Base-by-base conservation (phyloP, 2,888 invertebrate genomes). In the Amitus sp. region DNA sequence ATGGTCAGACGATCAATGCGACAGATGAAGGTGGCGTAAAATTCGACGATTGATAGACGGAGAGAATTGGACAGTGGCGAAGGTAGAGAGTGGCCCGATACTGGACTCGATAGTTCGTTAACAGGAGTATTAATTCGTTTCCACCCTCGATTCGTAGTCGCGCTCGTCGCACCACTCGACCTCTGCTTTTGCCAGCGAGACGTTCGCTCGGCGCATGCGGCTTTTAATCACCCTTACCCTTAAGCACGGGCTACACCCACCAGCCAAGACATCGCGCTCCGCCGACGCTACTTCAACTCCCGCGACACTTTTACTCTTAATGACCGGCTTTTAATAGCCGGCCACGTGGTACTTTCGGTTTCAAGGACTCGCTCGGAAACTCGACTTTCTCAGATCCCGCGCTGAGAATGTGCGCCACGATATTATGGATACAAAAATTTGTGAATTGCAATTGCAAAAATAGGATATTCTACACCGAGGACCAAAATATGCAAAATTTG, bases 111-210 rank as follows among this genome's bases (percentile, higher is more conserved):
- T 79, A 75, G 76, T 79, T 80, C 79, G 79, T 80, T 79, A 80
- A 75, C 76, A 73, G 76, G 74, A 74, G 79, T 79, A 80, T 80
- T 80, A 80, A 80, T 80, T 80, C 78, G 78, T 80, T 77, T 79
- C 78, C 74, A 74, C 76, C 75, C 72, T 71, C 23, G 52, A 12
- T 6, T 10, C n/a, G 34, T n/a, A n/a, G n/a, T n/a, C n/a, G n/a
- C n/a, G n/a, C n/a, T n/a, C n/a, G n/a, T n/a, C 34, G 34, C n/a
- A 5, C 34, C 34, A 28, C 53, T 17, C 45, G 45, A 33, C 66
- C 72, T 71, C 71, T 68, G 74, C 73, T 76, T 75, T 76, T 76
- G 68, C 70, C 70, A 72, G 69, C 5, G 6, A 9, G 64, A 63
- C 61, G 46, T 17, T 28, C 15, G 46, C 13, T 43, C 28, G 67